Percentiles rank a stretch among this genome's conserved stretches.
These are phyloP conservation scores for Medauroidea extradentata DNA, from an alignment of 1,140 invertebrate genomes.

Conservation along the genomic window DNA sequence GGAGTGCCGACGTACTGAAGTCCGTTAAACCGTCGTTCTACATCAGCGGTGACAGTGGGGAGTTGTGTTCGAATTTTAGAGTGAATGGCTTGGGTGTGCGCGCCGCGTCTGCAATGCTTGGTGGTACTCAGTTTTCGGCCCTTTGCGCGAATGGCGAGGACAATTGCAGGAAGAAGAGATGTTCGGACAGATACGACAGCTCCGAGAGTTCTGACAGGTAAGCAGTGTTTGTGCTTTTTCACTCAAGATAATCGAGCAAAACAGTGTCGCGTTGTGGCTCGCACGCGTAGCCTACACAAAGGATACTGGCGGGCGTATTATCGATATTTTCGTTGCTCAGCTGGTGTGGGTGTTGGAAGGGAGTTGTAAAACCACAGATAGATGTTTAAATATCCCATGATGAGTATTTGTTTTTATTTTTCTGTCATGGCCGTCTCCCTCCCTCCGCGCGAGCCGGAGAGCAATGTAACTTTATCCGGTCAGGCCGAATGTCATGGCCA, in stretches of 20 bases:
- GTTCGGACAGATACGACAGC: constrained; percentile 81
- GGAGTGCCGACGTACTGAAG: constrained; percentile 7
- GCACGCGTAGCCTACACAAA: too few relatives aligned
- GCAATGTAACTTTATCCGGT: too few relatives aligned
- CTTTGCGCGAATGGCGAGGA: constrained; percentile 15
- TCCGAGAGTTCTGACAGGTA: constrained; percentile 87
- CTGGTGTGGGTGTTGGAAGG: too few relatives aligned
- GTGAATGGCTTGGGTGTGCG: constrained; percentile 16
- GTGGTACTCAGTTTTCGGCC: constrained; percentile 9
- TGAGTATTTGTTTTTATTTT: too few relatives aligned
- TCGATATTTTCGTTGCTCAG: too few relatives aligned
- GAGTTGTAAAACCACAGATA: too few relatives aligned
- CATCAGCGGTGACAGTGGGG: constrained; percentile 15
- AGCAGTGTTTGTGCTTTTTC: constrained; percentile 32
- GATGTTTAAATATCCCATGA: too few relatives aligned
- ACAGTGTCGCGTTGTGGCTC: too few relatives aligned
- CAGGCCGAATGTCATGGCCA: constrained; percentile 9
- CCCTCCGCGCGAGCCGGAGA: too few relatives aligned
- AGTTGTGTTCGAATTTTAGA: constrained; percentile 16
- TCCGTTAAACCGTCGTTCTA: constrained; percentile 13
- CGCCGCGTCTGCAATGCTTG: constrained; percentile 10
- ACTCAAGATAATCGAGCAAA: not conserved
- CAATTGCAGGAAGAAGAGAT: constrained; percentile 70
- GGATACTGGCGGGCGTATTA: too few relatives aligned
- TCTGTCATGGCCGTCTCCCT: too few relatives aligned